Evolutionary conservation across 2,797 vertebrate species (phyloP), one percentile per base, ranked within the genome.

Genomic region (Yasuhikotakia modesta): DNA sequence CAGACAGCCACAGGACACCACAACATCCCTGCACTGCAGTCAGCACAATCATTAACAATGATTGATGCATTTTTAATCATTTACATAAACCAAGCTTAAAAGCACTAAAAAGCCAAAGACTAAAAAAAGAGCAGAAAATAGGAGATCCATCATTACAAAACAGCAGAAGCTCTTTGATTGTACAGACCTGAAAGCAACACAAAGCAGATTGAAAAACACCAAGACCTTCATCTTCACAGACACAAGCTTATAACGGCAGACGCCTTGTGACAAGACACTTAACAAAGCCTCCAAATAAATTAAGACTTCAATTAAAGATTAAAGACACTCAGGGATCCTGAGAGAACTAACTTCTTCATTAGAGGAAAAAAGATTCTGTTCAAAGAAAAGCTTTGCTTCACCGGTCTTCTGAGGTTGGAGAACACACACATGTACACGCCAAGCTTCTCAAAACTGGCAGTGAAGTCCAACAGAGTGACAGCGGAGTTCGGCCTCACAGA

Each of bases 401-500:
- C 19, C 32, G 30, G 45, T 22, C 74, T 39, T 58, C 32, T 12
- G 48, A 74, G 58, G 65, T 22, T 4, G 8, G 0, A 32, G 22
- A 52, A 48, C 66, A 61, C 79, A 81, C 79, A 77, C 77, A 67
- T 32, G 74, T 48, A 74, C 48, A 48, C 58, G 35, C 35, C 27
- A 3, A 55, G 46, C 73, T 50, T 53, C 78, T 72, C 72, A 57
- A 65, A 75, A 58, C 76, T 65, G 72, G 71, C 82, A 82, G 67
- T 70, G 63, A 27, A 73, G 78, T 80, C 70, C 63, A 75, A 76
- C 77, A 80, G 82, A 85, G 55, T 82, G 80, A 81, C 82, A 85
- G 77, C 60, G n/a, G 69, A 63, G 79, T 70, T 77, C 52, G 72
- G 78, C 58, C 55, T 78, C 80, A 84, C 78, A 79, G 75, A 82